phyloP scores from a whole-genome alignment of 2,113 vertebrate species.

The Nesogale talazaci region DNA sequence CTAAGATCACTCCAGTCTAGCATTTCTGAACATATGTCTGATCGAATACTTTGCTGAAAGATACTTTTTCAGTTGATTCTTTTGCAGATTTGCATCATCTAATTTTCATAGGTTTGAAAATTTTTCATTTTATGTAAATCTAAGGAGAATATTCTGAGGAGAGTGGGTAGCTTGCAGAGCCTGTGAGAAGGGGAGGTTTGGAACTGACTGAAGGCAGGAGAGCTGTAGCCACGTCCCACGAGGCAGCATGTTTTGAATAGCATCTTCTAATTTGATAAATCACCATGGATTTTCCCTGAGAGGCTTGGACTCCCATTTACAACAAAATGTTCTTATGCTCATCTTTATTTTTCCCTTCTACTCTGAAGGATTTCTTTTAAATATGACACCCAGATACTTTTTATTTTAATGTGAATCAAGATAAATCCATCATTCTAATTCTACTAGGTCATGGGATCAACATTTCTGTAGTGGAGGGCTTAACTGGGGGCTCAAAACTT shows the following conservation, averaged over 20 bases:
- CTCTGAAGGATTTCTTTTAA: not conserved
- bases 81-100: slow-evolving; percentile 12
- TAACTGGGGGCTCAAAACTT: not conserved
- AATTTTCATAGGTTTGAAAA: too few relatives aligned
- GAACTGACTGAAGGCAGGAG: not conserved
- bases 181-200: not conserved
- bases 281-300: not conserved
- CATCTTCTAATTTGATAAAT: not conserved
- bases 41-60: slow-evolving; percentile 18
- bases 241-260: not conserved
- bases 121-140: not conserved
- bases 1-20: not conserved
- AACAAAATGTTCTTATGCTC: not conserved
- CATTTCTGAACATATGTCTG: not conserved
- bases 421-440: not conserved
- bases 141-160: not conserved
- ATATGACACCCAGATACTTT: not conserved
- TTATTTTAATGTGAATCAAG: not conserved
- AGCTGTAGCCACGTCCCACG: not conserved
- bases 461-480: not conserved
- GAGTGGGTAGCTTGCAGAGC: not conserved
- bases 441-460: not conserved
- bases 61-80: not conserved
- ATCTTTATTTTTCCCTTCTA: not conserved
- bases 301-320: not conserved